Conservation (phyloP, 2,113 vertebrate species). For the Micronycteris hirsuta region DNA sequence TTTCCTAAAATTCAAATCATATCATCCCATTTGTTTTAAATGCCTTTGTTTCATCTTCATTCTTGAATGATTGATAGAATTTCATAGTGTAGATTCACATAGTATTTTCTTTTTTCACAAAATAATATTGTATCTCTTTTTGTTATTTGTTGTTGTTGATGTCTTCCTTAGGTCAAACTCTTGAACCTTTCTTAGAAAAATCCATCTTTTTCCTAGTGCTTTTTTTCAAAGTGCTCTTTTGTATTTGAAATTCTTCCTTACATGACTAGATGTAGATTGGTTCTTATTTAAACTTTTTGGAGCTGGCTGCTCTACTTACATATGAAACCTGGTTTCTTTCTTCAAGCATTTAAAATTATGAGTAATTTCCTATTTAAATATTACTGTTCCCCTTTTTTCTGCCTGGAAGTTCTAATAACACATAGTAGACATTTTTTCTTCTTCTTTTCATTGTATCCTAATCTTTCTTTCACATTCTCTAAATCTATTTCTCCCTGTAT, state of each 20-base stretch:
- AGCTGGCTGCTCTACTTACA: not conserved
- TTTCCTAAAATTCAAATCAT: not conserved
- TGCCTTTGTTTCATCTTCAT: not conserved
- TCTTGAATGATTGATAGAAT: not conserved
- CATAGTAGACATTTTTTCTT: not conserved
- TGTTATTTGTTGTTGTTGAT: not conserved
- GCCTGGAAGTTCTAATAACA: not conserved
- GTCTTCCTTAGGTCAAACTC: not conserved
- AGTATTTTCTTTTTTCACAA: not conserved
- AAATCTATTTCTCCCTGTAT: not conserved
- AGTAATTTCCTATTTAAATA: not conserved
- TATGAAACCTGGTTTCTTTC: not conserved
- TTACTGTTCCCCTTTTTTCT: not conserved
- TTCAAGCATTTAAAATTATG: not conserved
- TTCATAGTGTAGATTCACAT: not conserved
- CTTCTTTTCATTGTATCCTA: not conserved
- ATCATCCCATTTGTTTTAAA: not conserved
- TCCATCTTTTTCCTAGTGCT: not conserved
- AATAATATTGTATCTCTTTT: not conserved
- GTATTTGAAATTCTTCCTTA: not conserved
- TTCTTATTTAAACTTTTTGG: not conserved
- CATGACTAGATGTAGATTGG: not conserved
- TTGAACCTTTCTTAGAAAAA: not conserved
- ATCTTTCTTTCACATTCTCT: not conserved
- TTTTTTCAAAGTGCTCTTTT: not conserved